Evolutionary conservation across 2,797 vertebrate species (phyloP), one percentile per base, ranked within the genome.

Genomic region (Aythya fuligula): DNA sequence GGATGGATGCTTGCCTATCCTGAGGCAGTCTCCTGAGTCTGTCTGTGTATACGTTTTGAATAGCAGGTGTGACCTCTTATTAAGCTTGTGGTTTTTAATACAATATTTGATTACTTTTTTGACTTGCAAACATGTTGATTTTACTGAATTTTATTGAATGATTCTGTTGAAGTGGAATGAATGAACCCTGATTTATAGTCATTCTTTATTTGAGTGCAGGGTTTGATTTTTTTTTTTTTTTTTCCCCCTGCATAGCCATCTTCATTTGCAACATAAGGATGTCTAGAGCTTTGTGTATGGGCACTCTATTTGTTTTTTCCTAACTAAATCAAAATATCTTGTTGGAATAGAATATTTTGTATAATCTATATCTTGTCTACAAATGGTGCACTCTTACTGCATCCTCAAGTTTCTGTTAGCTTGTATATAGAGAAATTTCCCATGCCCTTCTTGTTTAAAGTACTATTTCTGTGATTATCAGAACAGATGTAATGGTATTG

Each of bases 41-140:
- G 3, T 20, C 28, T 66, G 5, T 43, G 9, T 14, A 7, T 8
- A 22, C 9, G 12, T 38, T 86, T 88, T 56, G 8, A 36, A 47
- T 3, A 36, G 51, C 81, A 86, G 49, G 14, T 39, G 6, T 3
- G 58, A 30, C 4, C 4, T 72, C 28, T 70, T 0, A 0, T 47
- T 32, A 60, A 84, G 4, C 9, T 51, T 65, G 22, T 54, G 36
- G 70, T 72, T 74, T 58, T 30, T 60, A 56, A 56, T 72, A 21
- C 2, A 1, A 0, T 24, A 34, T 72, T 75, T 93, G 25, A 34
- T 71, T 49, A 39, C 0, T 12, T 16, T 69, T 81, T 77, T 65
- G 8, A 62, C 72, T 62, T 84, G 18, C 15, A 66, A 84, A 27
- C 5, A 8, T 54, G 10, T 47, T 58, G 45, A 61, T n/a, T 30